phyloP scores from a whole-genome alignment of 1,140 invertebrate species.

The Spodoptera litura region DNA sequence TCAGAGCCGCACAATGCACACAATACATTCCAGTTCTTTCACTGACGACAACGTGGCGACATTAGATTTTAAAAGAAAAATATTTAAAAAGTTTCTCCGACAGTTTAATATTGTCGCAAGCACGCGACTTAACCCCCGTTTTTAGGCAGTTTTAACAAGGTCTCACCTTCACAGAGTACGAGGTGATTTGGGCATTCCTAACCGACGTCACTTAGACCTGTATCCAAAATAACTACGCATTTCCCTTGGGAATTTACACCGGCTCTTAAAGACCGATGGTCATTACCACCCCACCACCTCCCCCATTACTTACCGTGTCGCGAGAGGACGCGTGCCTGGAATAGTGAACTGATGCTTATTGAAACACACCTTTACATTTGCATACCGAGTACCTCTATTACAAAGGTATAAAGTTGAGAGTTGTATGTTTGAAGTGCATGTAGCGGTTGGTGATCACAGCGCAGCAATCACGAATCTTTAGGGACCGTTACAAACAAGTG shows the following conservation, averaged over 20 bases:
- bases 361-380: conserved; percentile 40
- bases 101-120: neutral
- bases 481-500: conserved; percentile 54
- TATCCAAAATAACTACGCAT: conserved; percentile 42
- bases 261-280: conserved; percentile 51
- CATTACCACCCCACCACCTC: conserved; percentile 44
- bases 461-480: conserved; percentile 54
- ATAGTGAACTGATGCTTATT: conserved; percentile 50
- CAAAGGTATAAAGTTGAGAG: conserved; percentile 12
- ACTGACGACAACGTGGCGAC: no score
- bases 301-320: conserved; percentile 55
- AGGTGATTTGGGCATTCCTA: conserved; percentile 31
- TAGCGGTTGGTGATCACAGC: conserved; percentile 26
- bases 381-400: neutral
- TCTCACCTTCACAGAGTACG: conserved; percentile 7
- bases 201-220: conserved; percentile 26
- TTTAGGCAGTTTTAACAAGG: conserved; percentile 8
- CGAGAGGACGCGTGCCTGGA: conserved; percentile 47
- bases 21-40: no score
- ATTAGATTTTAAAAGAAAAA: neutral
- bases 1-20: no score
- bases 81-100: neutral
- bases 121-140: neutral
- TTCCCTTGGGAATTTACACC: conserved; percentile 42
- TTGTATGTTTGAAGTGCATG: neutral